Base-by-base conservation (phyloP, 2,113 vertebrate genomes). In the Sinocyclocheilus grahami region DNA sequence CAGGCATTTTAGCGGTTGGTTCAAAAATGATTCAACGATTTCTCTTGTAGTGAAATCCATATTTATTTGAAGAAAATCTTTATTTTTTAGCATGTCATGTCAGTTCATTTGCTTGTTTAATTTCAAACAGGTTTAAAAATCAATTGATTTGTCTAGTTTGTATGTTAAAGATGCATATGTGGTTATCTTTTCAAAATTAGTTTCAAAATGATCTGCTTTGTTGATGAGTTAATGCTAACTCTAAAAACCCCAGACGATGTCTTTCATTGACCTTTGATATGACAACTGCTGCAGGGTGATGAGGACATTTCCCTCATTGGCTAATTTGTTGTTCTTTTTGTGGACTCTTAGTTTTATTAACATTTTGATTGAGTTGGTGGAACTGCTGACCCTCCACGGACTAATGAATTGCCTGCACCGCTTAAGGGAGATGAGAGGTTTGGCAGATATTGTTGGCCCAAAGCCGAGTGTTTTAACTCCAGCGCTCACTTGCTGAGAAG, bases 271-370 rank as follows among this genome's bases (percentile, higher is more conserved):
- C n/a, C 60, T n/a, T 27, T 63, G n/a, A 65, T 81, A 67, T 46
- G n/a, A 24, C 60, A n/a, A 33, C 30, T 58, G 11, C 53, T 58
- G 53, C 27, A 16, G 13, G 13, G 12, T 65, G 79, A 67, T 65
- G 63, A 37, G 33, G 42, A 63, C 62, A 67, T 42, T 22, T 12
- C 60, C 39, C 37, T 46, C n/a, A 81, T 65, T 65, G 78, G 22
- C 37, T 9, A 7, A 81, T 65, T 87, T 90, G 75, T 91, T 80
- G 67, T 89, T 90, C 5, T 84, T 89, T 78, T 85, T 74, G 87
- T 87, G 83, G 92, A 92, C 93, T 93, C 92, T 94, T 92, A 94
- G 92, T 94, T 93, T 94, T 94, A 94, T 94, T 92, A 94, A 94
- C 92, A 93, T 94, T 93, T 94, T 94, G 94, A 95, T 93, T 92